Base-by-base conservation (phyloP, 2,113 vertebrate species). In the Dasypus novemcinctus region DNA sequence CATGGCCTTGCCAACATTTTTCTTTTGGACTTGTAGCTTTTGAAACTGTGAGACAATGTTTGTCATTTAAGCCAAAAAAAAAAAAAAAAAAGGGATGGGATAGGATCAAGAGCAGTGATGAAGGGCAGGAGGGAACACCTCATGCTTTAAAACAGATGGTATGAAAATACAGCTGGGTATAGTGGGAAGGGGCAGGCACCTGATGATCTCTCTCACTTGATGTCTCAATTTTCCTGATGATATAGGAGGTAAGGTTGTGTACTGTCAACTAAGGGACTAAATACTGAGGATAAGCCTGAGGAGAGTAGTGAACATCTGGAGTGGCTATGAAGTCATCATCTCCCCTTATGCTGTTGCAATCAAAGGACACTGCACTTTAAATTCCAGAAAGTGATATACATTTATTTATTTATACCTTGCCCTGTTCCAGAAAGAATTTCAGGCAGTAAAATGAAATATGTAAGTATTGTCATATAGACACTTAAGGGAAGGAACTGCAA, bases 371-470 rank as follows among this genome's bases (percentile, higher is more conserved):
- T 41, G 36, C 75, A 71, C 66, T 71, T 90, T n/a, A 64, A 88
- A 72, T 52, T 38, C 49, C 31, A 74, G 36, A 79, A 61, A 74
- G 74, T 27, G 52, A 23, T 15, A 80, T 0, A 8, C 41, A 17
- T 25, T 82, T 69, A 23, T 17, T 88, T 82, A 71, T 76, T 95
- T 84, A 66, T 27, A 76, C 7, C 74, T 29, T 75, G 84, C 27
- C 57, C 85, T 90, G 80, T 20, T 76, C n/a, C 43, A 52, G 64
- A 76, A 74, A 75, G 87, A 91, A 83, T 59, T 59, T 33, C 21
- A 64, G 64, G 33, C 57, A 87, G 89, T 75, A 27, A 46, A 36
- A 57, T 49, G 80, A 46, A 46, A 7, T 5, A 14, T 0, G 8
- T n/a, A 75, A 84, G 59, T 59, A 13, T 63, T 74, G 57, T 29